Base-by-base conservation (phyloP, 2,888 invertebrate species). In the Hyppa rectilinea region DNA sequence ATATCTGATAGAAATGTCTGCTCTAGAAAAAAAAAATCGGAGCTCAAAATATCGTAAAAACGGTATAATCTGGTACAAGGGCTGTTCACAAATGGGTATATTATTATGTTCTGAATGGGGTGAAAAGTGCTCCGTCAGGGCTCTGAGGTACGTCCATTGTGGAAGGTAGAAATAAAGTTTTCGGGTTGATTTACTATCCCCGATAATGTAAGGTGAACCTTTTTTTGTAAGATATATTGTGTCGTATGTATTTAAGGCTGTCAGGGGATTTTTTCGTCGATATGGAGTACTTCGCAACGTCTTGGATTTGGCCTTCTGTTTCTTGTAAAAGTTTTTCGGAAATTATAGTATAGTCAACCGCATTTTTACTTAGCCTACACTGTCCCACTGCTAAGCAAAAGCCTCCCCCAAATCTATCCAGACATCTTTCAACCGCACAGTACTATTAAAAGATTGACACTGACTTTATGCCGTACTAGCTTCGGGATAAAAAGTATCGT, bases 81-180 rank as follows among this genome's bases (percentile, higher is more conserved):
- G 75, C 10, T 68, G 52, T 62, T 74, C 74, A 63, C 29, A 65
- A 66, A 67, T 64, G 55, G 47, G n/a, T 31, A 50, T 63, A n/a
- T n/a, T n/a, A n/a, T n/a, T n/a, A 58, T 53, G 60, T 40, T 56
- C 55, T 12, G 49, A 79, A 82, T 70, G 43, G 79, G 78, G 85
- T 76, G 71, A 75, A 82, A 86, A 71, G 40, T 79, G 83, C 83
- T 63, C 49, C 68, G 85, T 78, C 86, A 85, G 56, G 31, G 58
- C 43, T 34, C n/a, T 53, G 43, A 71, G 40, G 72, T 58, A 55
- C 29, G 55, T 40, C 63, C 60, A 43, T 43, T 49, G 73, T 66
- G 47, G 47, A 52, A 50, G 43, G 52, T 70, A 53, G 62, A 45
- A 63, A 62, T 81, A 76, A 50, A 23, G 43, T 43, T 63, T 80